phyloP scores from a whole-genome alignment of 2,888 invertebrate genomes.

The Agrotis puta region DNA sequence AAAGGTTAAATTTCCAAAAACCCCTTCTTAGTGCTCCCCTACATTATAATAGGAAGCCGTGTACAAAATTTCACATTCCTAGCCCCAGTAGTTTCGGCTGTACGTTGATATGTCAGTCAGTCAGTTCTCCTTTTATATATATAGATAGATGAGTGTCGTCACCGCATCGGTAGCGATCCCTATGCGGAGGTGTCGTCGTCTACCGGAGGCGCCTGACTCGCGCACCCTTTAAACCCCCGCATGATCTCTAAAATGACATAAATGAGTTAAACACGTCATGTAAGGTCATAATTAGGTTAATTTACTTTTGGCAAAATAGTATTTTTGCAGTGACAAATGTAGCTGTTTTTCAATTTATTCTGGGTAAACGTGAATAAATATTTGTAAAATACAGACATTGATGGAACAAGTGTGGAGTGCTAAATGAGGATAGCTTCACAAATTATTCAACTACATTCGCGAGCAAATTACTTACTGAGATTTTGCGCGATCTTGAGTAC shows the following conservation, averaged over 20 bases:
- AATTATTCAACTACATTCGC: not conserved
- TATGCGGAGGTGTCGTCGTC: conserved; percentile 26
- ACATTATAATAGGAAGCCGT: no score
- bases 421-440: not conserved
- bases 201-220: not conserved
- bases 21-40: no score
- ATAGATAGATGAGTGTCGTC: conserved; percentile 35
- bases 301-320: conserved; percentile 26
- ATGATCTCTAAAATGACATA: conserved; percentile 32
- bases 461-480: no score
- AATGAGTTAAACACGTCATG: conserved; percentile 30
- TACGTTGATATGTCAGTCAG: no score
- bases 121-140: no score
- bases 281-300: conserved; percentile 24
- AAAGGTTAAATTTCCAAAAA: no score
- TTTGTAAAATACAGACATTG: not conserved
- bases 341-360: conserved; percentile 19
- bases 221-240: conserved; percentile 42
- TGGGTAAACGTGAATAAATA: conserved; percentile 18
- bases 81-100: no score
- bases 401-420: not conserved
- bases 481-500: no score
- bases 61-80: no score
- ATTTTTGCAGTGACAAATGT: conserved; percentile 19
- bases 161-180: conserved; percentile 2